phyloP scores from a whole-genome alignment of 2,888 invertebrate species.

The Drosophila emarginata region DNA sequence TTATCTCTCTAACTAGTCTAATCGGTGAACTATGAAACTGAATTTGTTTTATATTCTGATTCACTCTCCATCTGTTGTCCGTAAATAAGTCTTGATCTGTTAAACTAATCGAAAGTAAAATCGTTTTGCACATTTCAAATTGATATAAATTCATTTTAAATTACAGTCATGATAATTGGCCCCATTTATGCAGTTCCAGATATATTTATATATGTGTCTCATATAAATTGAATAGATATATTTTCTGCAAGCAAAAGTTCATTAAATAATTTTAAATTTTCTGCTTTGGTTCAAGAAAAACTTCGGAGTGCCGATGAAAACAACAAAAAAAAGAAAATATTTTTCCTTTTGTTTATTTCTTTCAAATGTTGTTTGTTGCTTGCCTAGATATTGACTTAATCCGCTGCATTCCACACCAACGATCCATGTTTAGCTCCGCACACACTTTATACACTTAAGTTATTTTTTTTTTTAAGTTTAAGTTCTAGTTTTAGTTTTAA shows the following conservation, averaged over 20 bases:
- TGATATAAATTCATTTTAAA: too few relatives aligned
- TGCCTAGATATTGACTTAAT: conserved; percentile 32
- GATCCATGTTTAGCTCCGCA: conserved; percentile 17
- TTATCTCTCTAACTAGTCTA: neutral
- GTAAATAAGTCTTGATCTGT: too few relatives aligned
- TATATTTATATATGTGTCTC: too few relatives aligned
- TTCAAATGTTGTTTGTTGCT: conserved; percentile 21
- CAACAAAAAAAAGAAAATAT: neutral
- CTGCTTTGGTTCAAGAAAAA: conserved; percentile 23
- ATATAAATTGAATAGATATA: too few relatives aligned
- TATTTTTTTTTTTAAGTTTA: neutral
- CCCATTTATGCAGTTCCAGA: too few relatives aligned
- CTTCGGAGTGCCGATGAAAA: conserved; percentile 34
- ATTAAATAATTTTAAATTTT: neutral
- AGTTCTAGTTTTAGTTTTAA: conserved; percentile 2
- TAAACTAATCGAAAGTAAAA: too few relatives aligned
- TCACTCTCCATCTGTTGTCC: too few relatives aligned
- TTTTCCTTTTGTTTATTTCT: neutral
- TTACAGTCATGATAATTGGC: too few relatives aligned
- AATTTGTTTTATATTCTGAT: too few relatives aligned
- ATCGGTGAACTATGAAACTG: neutral
- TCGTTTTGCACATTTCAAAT: too few relatives aligned
- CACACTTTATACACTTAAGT: conserved; percentile 35
- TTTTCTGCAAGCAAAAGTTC: too few relatives aligned
- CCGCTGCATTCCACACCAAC: conserved; percentile 11